Evolutionary conservation across 2,113 vertebrate genomes (phyloP), one percentile per base, ranked within the genome.

Genomic region (Silurus asotus): DNA sequence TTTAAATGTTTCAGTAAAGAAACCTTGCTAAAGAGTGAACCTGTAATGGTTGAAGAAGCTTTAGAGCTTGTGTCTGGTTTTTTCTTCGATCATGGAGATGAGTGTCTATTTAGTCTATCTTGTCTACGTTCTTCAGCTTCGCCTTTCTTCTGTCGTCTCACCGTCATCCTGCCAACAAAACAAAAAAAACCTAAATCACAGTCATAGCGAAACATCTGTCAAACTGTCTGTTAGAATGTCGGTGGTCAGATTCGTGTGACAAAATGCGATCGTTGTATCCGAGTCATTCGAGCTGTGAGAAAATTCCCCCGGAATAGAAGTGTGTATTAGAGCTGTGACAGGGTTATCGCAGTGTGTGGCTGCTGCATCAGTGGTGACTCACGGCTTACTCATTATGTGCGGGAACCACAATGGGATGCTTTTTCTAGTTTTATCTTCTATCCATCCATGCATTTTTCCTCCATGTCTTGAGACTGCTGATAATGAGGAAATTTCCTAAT

Each of bases 121-220:
- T n/a, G 48, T 70, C 59, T 64, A 65, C 37, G 75, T 45, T 61
- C 8, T 1, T 81, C 70, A 53, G 65, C 53, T 79, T 37, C 19
- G 15, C 15, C 56, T 28, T 72, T 77, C 58, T 76, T 83, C 55
- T 83, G 78, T n/a, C 64, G 11, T 53, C 79, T 89, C 58, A 84
- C 9, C 56, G 20, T 87, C 65, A 51, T 28, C 53, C 87, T 86
- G 23, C 55, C 53, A 55, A 6, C 15, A 81, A 59, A 83, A 72
- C 77, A 81, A 25, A 48, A 8, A 83, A 45, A 62, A n/a, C 17
- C 37, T 78, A 28, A 86, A 78, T 56, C 51, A 53, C 45, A 81
- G 78, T 58, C 53, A 45, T 59, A 58, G 45, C 45, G 77, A 80
- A 80, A 80, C 28, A 59, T 48, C 8, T 37, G 9, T 23, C 37